Evolutionary conservation across 2,888 invertebrate genomes (phyloP), one percentile per base, ranked within the genome.

Genomic region (Gortyna flavago): DNA sequence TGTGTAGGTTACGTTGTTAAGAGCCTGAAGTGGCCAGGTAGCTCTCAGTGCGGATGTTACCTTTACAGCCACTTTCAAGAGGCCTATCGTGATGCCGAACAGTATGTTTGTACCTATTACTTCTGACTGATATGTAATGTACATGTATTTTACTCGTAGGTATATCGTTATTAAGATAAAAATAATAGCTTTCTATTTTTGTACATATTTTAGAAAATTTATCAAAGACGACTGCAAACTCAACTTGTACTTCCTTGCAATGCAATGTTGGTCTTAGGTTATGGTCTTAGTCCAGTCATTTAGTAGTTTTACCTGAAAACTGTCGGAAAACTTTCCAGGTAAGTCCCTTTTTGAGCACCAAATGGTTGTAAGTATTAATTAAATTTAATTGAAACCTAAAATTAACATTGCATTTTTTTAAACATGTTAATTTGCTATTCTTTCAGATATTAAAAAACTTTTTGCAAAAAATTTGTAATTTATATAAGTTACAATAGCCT

Each of bases 31-130:
- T 65, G 81, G 57, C 59, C 77, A 16, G 11, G 69, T 48, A 32
- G 77, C 82, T 65, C 48, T 65, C 57, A 57, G 48, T 48, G 62
- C 16, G 48, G 35, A 73, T 81, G 84, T 69, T 84, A 70, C 81
- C 54, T 66, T 84, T 73, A 73, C 57, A 48, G 66, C 65, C 41
- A 44, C 54, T 69, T 70, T 54, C 35, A 73, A 70, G 44, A 65
- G 41, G 48, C 54, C 25, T 57, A 57, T 64, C 38, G 62, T 61
- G 41, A 68, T 32, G 65, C 35, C 41, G 21, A 51, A 54, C 48
- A 51, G n/a, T 61, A 69, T 64, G 44, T 80, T 51, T 71, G 51
- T 61, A 38, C 21, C 16, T 51, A 48, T 18, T 48, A 70, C 48
- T 61, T 32, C 38, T 35, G 35, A 21, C 54, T 54, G 51, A 54